phyloP scores from a whole-genome alignment of 2,888 invertebrate genomes.

The Tortrix viridana region DNA sequence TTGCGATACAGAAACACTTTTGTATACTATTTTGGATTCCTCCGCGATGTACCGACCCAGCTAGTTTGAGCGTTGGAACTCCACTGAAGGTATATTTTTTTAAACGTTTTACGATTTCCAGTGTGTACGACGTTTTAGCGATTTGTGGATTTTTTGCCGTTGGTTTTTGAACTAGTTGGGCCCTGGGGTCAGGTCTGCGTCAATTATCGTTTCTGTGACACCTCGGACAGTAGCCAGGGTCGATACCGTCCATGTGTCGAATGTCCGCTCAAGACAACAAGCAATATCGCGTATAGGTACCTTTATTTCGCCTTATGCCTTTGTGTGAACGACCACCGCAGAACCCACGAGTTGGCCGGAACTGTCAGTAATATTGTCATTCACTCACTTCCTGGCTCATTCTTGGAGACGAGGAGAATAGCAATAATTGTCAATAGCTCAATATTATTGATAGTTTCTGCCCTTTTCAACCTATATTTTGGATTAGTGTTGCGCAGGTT shows the following conservation, averaged over 20 bases:
- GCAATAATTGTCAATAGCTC: background rate
- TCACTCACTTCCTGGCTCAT: background rate
- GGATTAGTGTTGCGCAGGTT: constrained; percentile 24
- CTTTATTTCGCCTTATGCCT: constrained; percentile 39
- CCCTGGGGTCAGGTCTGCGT: constrained; percentile 27
- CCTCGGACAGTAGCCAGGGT: constrained; percentile 50
- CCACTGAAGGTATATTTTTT: constrained; percentile 61
- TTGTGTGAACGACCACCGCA: constrained; percentile 11
- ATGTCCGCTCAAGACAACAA: constrained; percentile 35
- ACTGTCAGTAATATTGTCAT: background rate
- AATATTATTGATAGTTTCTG: background rate
- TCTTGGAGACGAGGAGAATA: background rate
- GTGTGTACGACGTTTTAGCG: constrained; percentile 34
- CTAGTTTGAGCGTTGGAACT: constrained; percentile 58
- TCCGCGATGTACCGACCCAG: constrained; percentile 50
- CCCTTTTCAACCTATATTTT: background rate
- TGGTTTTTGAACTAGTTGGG: constrained; percentile 25
- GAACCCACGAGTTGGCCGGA: background rate
- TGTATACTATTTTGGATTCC: constrained; percentile 54
- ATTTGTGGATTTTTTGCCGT: constrained; percentile 28
- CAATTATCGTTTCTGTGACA: constrained; percentile 38
- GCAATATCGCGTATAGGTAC: constrained; percentile 38
- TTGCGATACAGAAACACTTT: constrained; percentile 28
- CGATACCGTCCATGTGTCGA: constrained; percentile 43
- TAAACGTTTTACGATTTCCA: constrained; percentile 59